A percentile compares a stretch with the other conserved stretches of the same genome.
Conservation (phyloP, 2,888 invertebrate species). For the Phymatocera aterrima region DNA sequence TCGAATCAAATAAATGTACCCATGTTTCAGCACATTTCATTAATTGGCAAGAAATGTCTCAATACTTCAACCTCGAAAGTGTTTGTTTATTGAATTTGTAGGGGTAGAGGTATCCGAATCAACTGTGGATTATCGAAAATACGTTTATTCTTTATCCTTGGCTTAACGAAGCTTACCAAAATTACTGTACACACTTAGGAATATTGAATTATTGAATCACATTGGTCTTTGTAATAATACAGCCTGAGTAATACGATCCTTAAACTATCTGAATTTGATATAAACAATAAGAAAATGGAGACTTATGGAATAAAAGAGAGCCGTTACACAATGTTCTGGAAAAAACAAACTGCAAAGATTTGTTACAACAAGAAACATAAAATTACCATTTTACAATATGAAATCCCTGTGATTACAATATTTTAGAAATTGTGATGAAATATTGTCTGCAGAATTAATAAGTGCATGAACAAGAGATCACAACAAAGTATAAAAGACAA, state of each 20-base stretch:
- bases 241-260: background rate
- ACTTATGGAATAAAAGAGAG: background rate
- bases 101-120: background rate
- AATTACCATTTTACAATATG: background rate
- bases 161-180: background rate
- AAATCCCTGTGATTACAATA: background rate
- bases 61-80: background rate
- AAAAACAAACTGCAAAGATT: background rate
- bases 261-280: background rate
- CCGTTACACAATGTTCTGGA: background rate
- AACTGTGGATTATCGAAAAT: constrained; percentile 22
- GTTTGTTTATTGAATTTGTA: too few species aligned
- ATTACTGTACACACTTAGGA: constrained; percentile 17
- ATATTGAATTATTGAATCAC: constrained; percentile 26
- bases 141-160: constrained; percentile 9
- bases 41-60: background rate
- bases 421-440: background rate
- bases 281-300: background rate
- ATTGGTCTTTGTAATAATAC: constrained; percentile 5
- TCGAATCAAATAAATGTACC: background rate
- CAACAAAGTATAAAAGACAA: background rate
- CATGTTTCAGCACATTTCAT: background rate
- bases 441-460: background rate
- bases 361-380: background rate
- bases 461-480: background rate